Conservation (phyloP, 2,888 invertebrate species). For the Achlya flavicornis region DNA sequence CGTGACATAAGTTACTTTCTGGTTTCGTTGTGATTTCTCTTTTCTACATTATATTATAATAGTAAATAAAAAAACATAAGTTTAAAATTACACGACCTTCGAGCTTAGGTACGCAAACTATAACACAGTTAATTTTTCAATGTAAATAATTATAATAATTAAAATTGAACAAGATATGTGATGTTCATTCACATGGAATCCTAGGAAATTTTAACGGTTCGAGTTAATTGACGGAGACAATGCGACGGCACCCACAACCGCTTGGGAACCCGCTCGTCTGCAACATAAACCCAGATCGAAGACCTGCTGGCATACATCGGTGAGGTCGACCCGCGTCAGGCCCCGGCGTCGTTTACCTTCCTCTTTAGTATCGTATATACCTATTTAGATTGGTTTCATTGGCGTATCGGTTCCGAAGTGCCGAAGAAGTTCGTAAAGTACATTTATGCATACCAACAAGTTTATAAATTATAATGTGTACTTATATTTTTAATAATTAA, state of each 20-base stretch:
- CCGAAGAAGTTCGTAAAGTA: not conserved
- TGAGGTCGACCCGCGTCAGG: slow-evolving; percentile 25
- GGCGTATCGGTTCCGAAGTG: not conserved
- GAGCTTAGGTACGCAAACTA: no score
- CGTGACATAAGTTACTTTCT: slow-evolving; percentile 12
- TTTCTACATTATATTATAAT: no score
- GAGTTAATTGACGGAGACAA: slow-evolving; percentile 67
- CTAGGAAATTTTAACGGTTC: slow-evolving; percentile 65
- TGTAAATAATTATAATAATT: slow-evolving; percentile 37
- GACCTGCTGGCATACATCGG: slow-evolving; percentile 74
- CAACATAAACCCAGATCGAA: slow-evolving; percentile 73
- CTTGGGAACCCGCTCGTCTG: slow-evolving; percentile 59
- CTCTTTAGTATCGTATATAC: not conserved
- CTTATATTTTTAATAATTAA: no score
- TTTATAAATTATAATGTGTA: no score
- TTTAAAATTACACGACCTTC: no score
- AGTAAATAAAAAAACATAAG: no score
- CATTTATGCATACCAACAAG: no score
- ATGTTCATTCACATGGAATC: slow-evolving; percentile 59
- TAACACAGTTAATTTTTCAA: not conserved
- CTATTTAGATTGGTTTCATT: not conserved
- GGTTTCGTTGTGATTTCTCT: slow-evolving; percentile 8
- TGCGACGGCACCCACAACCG: slow-evolving; percentile 44
- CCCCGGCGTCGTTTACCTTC: not conserved
- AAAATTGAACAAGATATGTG: slow-evolving; percentile 41